Evolutionary conservation across 2,113 vertebrate species (phyloP).

Genomic region (Anthoscopus minutus): DNA sequence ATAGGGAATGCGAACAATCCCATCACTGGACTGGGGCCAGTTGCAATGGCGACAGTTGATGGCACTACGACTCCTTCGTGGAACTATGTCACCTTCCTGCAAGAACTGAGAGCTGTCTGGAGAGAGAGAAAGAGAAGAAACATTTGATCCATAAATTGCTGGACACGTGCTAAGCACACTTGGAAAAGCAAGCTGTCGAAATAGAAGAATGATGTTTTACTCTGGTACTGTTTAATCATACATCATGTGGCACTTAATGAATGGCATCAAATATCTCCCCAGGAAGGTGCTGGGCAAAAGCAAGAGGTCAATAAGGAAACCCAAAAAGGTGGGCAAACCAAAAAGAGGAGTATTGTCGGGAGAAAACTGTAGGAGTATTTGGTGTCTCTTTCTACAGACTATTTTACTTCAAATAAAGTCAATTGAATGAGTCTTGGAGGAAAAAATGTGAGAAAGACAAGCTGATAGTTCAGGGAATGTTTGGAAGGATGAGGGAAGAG

Average conservation of each 20-base stretch:
- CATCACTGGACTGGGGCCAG: conserved; percentile 79
- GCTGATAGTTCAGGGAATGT: neutral
- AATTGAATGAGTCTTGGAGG: neutral
- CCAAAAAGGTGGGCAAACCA: neutral
- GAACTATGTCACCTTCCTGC: conserved; percentile 77
- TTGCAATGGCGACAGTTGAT: conserved; percentile 75
- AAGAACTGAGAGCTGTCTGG: conserved; percentile 24
- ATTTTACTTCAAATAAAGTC: neutral
- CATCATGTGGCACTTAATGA: neutral
- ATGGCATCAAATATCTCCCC: neutral
- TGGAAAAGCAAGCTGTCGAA: neutral
- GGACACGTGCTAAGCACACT: neutral
- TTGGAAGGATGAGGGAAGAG: neutral
- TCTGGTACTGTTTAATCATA: neutral
- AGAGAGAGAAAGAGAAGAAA: neutral
- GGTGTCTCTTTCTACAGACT: neutral
- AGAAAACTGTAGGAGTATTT: neutral
- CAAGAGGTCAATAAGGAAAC: neutral
- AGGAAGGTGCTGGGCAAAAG: neutral
- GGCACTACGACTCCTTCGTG: conserved; percentile 66
- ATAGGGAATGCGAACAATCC: conserved; percentile 78
- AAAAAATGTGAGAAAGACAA: neutral
- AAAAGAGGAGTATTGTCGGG: neutral
- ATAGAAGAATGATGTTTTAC: neutral
- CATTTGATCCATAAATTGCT: neutral